Evolutionary conservation across 2,888 invertebrate species (phyloP).

Genomic region (Sinodicranocentrus sp.): DNA sequence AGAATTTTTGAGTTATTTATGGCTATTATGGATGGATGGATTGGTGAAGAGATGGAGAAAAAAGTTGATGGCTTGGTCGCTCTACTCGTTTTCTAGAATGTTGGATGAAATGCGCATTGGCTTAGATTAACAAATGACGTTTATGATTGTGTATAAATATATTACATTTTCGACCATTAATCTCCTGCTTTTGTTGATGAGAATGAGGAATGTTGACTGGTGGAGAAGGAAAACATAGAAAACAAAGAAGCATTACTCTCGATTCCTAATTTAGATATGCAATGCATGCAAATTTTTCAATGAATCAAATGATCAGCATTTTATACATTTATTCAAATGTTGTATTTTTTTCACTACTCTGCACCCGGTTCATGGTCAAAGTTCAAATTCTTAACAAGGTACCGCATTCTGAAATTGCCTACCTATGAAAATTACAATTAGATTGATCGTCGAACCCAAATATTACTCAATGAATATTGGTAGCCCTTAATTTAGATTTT

Average conservation of each 20-base stretch:
- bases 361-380: conserved; percentile 42
- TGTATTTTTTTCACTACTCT: neutral
- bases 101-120: conserved; percentile 10
- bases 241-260: conserved; percentile 28
- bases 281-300: conserved; percentile 30
- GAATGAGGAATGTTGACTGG: conserved; percentile 4
- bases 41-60: conserved; percentile 43
- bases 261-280: conserved; percentile 63
- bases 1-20: conserved; percentile 68
- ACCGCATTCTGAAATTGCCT: conserved; percentile 32
- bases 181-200: conserved; percentile 21
- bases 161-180: neutral
- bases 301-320: conserved; percentile 4
- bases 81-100: conserved; percentile 25
- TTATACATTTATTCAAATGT: neutral
- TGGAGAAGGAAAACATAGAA: neutral
- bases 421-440: too few species aligned
- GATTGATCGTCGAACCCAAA: too few species aligned
- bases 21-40: conserved; percentile 61
- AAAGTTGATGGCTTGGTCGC: conserved; percentile 8
- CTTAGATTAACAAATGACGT: neutral
- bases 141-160: neutral
- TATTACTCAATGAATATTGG: too few species aligned
- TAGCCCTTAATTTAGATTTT: too few species aligned
- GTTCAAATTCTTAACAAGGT: neutral